Conservation (phyloP, 2,113 vertebrate genomes). For the Osmerus mordax region DNA sequence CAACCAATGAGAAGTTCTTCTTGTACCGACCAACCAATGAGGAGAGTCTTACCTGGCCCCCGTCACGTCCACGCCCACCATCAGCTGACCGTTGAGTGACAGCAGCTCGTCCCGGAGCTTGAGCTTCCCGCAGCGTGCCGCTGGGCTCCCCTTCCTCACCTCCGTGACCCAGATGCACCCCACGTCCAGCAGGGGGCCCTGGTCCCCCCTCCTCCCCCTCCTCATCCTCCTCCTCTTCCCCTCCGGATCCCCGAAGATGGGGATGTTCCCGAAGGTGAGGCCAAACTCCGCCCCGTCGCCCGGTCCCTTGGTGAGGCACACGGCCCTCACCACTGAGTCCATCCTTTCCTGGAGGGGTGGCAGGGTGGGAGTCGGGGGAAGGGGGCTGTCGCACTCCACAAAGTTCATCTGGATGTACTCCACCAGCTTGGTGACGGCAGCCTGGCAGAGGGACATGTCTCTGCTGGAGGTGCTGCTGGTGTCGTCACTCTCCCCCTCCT, state of each 20-base stretch:
- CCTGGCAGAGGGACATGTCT: constrained; percentile 75
- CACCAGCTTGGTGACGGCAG: constrained; percentile 85
- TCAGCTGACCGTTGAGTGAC: constrained; percentile 92
- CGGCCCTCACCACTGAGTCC: constrained; percentile 82
- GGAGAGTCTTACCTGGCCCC: constrained; percentile 84
- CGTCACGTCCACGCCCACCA: constrained; percentile 91
- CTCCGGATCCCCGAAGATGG: constrained; percentile 88
- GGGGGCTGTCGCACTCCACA: constrained; percentile 66
- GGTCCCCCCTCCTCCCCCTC: constrained; percentile 75
- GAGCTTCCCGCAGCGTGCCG: constrained; percentile 80
- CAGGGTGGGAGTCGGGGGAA: constrained; percentile 19
- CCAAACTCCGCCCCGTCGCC: constrained; percentile 78
- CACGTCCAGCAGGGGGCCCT: constrained; percentile 83
- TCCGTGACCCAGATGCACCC: constrained; percentile 97
- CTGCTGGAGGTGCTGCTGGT: constrained; percentile 39
- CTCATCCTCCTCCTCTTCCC: constrained; percentile 81
- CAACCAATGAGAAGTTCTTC: no score
- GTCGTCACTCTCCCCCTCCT: constrained; percentile 29
- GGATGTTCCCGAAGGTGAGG: constrained; percentile 93
- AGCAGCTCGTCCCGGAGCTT: constrained; percentile 89
- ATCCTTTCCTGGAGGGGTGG: constrained; percentile 40
- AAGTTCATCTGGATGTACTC: constrained; percentile 95
- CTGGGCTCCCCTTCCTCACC: constrained; percentile 87
- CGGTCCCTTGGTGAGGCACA: constrained; percentile 78
- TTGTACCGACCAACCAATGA: no score